Evolutionary conservation across 2,797 vertebrate species (phyloP), one percentile per base, ranked within the genome.

Genomic region (Anguilla pacifica): DNA sequence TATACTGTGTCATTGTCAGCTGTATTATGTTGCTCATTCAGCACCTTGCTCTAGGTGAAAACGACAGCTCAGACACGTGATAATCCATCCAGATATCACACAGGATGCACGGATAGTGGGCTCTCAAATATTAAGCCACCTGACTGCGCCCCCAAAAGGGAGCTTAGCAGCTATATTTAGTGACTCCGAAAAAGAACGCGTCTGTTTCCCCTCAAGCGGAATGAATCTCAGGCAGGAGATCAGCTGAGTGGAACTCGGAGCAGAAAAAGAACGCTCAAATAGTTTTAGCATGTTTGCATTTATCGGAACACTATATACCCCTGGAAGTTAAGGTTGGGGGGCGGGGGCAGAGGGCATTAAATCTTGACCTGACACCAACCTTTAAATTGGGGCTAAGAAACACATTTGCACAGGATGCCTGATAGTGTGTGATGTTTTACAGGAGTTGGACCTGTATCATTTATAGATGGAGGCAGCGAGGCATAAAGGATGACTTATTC

Each of bases 101-200:
- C 83, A 84, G 83, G 83, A 84, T 84, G 51, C 83, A 59, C 28
- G n/a, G 51, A 55, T 31, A 55, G 51, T 59, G 83, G 28, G 49
- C 83, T 35, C 83, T 59, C 3, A 19, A 84, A 59, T 35, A 28
- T 35, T 35, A 55, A 84, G 51, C 53, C 83, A 53, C 6, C n/a
- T 17, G n/a, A 59, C 83, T 35, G 83, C 53, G 9, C 28, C 51
- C 83, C 51, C 53, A 59, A 59, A 84, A 59, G 83, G 53, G 28
- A 28, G 51, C 83, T 55, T 51, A 84, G 83, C 3, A 13, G 51
- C 83, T 57, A 57, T 84, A 84, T 84, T 84, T 84, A 84, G 83
- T 15, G n/a, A n/a, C 28, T 6, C 83, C 1, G n/a, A 55, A 57
- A 59, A 55, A 6, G 83, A 84, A 84, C 53, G 6, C 15, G 83